These are phyloP conservation scores for Leucoptera coffeella DNA, from an alignment of 2,888 invertebrate genomes.

Conservation along the genomic window DNA sequence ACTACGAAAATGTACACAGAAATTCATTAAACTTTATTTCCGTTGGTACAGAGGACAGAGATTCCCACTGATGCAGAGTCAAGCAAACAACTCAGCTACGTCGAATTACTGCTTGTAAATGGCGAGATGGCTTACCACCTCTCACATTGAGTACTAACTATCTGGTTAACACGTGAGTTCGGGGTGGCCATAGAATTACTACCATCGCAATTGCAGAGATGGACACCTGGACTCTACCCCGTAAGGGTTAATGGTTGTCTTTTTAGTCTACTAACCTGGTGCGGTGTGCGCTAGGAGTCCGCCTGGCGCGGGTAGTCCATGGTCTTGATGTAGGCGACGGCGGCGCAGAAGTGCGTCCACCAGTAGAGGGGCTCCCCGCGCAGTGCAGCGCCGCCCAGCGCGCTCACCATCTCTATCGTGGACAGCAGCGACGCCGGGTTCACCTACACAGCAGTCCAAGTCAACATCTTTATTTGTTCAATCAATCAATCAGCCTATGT, in stretches of 20 bases:
- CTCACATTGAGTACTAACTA: too few species aligned
- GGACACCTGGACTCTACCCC: not conserved
- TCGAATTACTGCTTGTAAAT: too few species aligned
- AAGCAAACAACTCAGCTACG: too few species aligned
- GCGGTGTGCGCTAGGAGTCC: slow-evolving; percentile 1
- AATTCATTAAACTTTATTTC: too few species aligned
- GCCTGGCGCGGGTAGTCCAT: slow-evolving; percentile 67
- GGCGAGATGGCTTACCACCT: too few species aligned
- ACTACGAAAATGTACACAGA: too few species aligned
- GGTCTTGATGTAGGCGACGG: slow-evolving; percentile 96
- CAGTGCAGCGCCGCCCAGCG: slow-evolving; percentile 78
- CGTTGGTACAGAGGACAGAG: too few species aligned
- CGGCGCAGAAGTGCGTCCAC: slow-evolving; percentile 98
- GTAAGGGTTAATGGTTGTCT: not conserved
- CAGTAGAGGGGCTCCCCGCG: slow-evolving; percentile 92
- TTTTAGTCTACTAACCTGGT: slow-evolving; percentile 7
- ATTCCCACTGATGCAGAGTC: too few species aligned
- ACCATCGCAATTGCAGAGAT: slow-evolving; percentile 13
- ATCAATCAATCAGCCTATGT: too few species aligned
- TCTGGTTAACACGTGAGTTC: too few species aligned
- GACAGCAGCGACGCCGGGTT: slow-evolving; percentile 55
- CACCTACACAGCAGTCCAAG: too few species aligned
- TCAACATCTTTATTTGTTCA: too few species aligned
- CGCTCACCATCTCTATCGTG: slow-evolving; percentile 92
- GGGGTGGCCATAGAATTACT: slow-evolving; percentile 9